Conservation (phyloP, 1,140 invertebrate species). For the Caenorhabditis remanei region DNA sequence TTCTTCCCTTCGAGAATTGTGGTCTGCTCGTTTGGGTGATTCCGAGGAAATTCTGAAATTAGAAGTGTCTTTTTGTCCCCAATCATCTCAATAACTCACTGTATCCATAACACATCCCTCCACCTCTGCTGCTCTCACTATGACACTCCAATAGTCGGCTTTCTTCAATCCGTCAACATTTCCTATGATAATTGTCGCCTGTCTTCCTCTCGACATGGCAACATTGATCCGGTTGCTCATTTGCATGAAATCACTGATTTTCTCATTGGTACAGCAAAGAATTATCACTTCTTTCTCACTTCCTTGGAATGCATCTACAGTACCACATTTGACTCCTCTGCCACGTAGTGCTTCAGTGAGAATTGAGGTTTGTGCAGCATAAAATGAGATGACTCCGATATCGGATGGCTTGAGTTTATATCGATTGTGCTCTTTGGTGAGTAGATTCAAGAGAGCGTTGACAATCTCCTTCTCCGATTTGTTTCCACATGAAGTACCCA, state of each 20-base stretch:
- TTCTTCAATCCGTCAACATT: neutral
- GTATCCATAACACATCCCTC: neutral
- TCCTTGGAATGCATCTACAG: constrained; percentile 17
- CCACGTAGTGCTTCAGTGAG: neutral
- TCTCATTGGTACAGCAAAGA: constrained; percentile 17
- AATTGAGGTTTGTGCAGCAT: neutral
- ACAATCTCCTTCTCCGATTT: neutral
- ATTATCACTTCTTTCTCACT: neutral
- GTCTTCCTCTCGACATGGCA: constrained; percentile 25
- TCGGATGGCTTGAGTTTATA: neutral
- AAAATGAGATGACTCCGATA: constrained; percentile 13
- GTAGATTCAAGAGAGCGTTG: neutral
- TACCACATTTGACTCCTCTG: neutral
- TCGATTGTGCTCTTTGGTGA: neutral
- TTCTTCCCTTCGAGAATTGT: too few species aligned
- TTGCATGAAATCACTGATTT: constrained; percentile 3
- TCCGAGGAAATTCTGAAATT: too few species aligned
- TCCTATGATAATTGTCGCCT: constrained; percentile 32
- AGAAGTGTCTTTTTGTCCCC: too few species aligned
- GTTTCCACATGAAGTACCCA: constrained; percentile 1
- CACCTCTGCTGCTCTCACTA: neutral
- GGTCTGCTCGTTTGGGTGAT: too few species aligned
- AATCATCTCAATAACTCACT: neutral
- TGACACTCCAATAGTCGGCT: neutral
- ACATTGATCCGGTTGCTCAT: constrained; percentile 12